phyloP scores from a whole-genome alignment of 2,888 invertebrate genomes.

The Strigamia crassipes region DNA sequence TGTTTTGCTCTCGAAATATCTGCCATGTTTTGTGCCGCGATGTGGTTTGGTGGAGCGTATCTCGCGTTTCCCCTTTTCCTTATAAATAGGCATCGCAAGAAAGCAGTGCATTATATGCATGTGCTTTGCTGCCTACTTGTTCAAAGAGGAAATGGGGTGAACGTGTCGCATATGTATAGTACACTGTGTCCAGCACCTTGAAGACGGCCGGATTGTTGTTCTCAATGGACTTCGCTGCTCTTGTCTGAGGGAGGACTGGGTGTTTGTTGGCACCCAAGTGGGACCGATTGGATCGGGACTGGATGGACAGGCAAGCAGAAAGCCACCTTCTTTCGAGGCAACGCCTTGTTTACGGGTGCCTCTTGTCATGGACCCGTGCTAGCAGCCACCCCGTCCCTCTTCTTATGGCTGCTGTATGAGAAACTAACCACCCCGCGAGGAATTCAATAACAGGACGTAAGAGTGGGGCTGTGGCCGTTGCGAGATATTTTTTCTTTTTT shows the following conservation, averaged over 20 bases:
- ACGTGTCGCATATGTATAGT: not conserved
- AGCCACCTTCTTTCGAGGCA: not conserved
- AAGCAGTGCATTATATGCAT: constrained; percentile 30
- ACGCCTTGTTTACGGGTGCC: constrained; percentile 23
- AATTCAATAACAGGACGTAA: not conserved
- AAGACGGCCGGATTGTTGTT: not conserved
- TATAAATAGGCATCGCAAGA: constrained; percentile 23
- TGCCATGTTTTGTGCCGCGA: not conserved
- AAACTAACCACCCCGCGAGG: not conserved
- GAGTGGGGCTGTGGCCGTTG: not conserved
- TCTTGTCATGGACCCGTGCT: not conserved
- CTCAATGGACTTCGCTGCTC: constrained; percentile 10
- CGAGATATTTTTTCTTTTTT: not conserved
- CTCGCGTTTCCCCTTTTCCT: not conserved
- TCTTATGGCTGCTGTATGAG: not conserved
- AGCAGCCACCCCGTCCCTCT: not conserved
- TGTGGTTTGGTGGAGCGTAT: constrained; percentile 12
- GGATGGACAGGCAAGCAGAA: not conserved
- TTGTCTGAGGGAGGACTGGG: constrained; percentile 9
- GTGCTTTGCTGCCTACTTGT: constrained; percentile 18
- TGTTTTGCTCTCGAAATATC: not conserved
- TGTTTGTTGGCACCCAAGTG: constrained; percentile 30
- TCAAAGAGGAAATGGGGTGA: constrained; percentile 12
- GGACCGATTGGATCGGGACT: constrained; percentile 12
- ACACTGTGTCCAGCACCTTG: not conserved